phyloP scores from a whole-genome alignment of 92 coral and sea anemone species.

The Ricordea florida region DNA sequence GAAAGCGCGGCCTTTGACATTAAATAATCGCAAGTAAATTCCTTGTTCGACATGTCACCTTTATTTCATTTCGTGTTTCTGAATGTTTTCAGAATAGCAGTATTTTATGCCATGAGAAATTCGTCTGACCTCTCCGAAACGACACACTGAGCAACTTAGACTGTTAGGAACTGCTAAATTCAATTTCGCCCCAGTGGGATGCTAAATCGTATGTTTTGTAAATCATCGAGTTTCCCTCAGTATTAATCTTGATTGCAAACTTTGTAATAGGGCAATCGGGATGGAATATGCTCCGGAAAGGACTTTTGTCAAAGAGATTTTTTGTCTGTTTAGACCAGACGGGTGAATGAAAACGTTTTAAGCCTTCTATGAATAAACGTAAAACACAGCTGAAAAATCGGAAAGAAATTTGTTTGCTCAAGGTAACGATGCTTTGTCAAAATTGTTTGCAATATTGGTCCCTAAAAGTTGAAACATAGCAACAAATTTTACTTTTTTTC shows the following conservation, averaged over 20 bases:
- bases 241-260: no score
- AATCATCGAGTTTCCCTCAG: no score
- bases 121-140: no score
- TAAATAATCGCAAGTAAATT: neutral
- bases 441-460: neutral
- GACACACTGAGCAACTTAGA: no score
- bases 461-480: neutral
- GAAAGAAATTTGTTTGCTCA: neutral
- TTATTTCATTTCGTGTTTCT: neutral
- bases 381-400: constrained; percentile 7
- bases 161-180: no score
- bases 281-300: no score
- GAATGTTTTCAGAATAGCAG: no score
- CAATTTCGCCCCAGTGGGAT: no score
- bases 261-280: no score
- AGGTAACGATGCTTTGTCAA: neutral
- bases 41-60: neutral
- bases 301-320: neutral
- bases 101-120: no score
- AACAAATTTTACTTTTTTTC: no score
- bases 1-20: constrained; percentile 1
- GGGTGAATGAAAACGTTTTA: neutral
- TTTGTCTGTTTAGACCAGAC: neutral
- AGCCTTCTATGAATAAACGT: neutral
- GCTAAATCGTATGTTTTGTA: no score